phyloP scores from a whole-genome alignment of 2,888 invertebrate species.

The Orthosia cruda region DNA sequence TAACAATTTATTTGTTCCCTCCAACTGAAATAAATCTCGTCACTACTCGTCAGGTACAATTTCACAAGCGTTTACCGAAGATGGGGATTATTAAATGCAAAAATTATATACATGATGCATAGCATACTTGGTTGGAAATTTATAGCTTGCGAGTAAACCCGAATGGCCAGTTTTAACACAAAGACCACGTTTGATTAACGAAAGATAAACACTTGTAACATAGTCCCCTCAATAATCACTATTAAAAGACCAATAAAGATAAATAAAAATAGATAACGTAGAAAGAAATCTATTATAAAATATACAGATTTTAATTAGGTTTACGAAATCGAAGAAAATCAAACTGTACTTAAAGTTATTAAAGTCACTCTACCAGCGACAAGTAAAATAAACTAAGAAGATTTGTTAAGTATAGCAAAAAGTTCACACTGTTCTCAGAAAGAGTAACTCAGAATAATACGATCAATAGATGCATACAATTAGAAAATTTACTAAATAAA shows the following conservation, averaged over 20 bases:
- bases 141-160: background rate
- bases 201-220: constrained; percentile 3
- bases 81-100: too few species aligned
- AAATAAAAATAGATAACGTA: background rate
- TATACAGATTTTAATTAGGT: background rate
- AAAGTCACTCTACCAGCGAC: constrained; percentile 1
- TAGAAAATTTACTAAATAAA: background rate
- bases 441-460: background rate
- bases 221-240: background rate
- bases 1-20: background rate
- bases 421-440: background rate
- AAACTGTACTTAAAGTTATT: background rate
- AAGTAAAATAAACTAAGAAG: background rate
- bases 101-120: too few species aligned
- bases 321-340: background rate
- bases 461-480: background rate
- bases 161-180: background rate
- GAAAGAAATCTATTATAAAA: background rate
- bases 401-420: background rate
- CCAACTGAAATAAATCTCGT: background rate
- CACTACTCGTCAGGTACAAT: background rate
- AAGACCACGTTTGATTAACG: background rate
- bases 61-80: background rate
- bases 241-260: background rate
- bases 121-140: background rate